A percentile compares a stretch with the other conserved stretches of the same genome.
phyloP scores from a whole-genome alignment of 2,888 invertebrate species.

The Aphodius sticticus region DNA sequence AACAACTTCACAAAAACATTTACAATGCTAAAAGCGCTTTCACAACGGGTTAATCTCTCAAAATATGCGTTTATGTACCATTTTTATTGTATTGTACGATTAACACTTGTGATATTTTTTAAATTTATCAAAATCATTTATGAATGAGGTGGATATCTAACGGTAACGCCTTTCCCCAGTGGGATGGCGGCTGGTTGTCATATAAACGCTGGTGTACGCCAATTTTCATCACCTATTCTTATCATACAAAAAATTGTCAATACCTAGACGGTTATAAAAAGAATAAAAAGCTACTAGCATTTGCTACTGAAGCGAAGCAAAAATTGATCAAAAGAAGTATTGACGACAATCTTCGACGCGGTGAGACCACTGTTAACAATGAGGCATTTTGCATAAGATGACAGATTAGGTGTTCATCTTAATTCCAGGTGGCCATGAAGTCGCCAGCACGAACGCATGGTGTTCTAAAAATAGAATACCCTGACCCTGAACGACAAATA shows the following conservation, averaged over 20 bases:
- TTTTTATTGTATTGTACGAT: too few species aligned
- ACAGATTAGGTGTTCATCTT: conserved; percentile 23
- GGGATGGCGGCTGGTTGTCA: too few species aligned
- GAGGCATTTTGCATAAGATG: conserved; percentile 21
- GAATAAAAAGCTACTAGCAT: background rate
- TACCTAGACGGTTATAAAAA: background rate
- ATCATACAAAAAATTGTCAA: background rate
- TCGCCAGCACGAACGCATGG: conserved; percentile 9
- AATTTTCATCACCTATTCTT: too few species aligned
- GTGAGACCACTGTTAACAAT: background rate
- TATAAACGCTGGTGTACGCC: too few species aligned
- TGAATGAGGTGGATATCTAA: too few species aligned
- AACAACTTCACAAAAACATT: background rate
- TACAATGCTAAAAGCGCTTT: background rate
- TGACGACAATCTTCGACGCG: too few species aligned
- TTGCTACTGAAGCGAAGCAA: too few species aligned
- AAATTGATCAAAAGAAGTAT: too few species aligned
- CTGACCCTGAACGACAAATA: conserved; percentile 43
- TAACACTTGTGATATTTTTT: too few species aligned
- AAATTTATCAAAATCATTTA: too few species aligned
- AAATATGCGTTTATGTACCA: background rate
- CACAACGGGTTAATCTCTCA: background rate
- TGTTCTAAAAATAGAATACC: conserved; percentile 41
- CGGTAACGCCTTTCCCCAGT: too few species aligned
- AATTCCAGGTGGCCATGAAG: conserved; percentile 25